Evolutionary conservation across 2,797 vertebrate species (phyloP).

Genomic region (Champsocephalus gunnari): DNA sequence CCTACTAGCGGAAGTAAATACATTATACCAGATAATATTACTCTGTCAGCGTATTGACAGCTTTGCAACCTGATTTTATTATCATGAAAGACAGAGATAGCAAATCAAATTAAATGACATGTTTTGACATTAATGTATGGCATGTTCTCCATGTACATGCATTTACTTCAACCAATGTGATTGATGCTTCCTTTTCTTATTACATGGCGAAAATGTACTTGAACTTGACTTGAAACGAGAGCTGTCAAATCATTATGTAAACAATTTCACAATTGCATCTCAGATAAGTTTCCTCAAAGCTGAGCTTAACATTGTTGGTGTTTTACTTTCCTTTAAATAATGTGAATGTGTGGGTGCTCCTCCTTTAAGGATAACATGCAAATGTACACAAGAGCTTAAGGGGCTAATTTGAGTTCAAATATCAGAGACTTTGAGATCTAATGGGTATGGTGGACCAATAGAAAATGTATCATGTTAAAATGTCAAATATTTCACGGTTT

Average conservation of each 20-base stretch:
- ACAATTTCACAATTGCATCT: constrained; percentile 8
- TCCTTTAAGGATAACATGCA: constrained; percentile 2
- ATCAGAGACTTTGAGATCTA: no score
- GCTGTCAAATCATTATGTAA: constrained; percentile 24
- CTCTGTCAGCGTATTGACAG: constrained; percentile 2
- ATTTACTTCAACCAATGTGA: neutral
- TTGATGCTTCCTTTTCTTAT: neutral
- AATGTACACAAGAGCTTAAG: neutral
- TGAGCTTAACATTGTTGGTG: neutral
- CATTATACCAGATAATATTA: constrained; percentile 12
- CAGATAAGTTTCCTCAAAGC: constrained; percentile 13
- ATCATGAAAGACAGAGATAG: constrained; percentile 4
- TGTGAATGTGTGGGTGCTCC: neutral
- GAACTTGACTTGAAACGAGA: constrained; percentile 7
- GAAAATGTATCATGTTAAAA: neutral
- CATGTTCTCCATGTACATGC: neutral
- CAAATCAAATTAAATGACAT: neutral
- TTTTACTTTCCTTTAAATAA: neutral
- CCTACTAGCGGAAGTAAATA: constrained; percentile 11
- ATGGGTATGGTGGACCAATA: no score
- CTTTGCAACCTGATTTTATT: constrained; percentile 14
- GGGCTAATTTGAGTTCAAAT: no score
- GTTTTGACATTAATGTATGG: neutral
- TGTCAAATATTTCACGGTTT: neutral
- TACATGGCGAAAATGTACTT: neutral